Percentiles rank a stretch among this genome's conserved stretches.
Evolutionary conservation across 2,888 invertebrate genomes (phyloP).

Genomic region (Serrognathus titanus): DNA sequence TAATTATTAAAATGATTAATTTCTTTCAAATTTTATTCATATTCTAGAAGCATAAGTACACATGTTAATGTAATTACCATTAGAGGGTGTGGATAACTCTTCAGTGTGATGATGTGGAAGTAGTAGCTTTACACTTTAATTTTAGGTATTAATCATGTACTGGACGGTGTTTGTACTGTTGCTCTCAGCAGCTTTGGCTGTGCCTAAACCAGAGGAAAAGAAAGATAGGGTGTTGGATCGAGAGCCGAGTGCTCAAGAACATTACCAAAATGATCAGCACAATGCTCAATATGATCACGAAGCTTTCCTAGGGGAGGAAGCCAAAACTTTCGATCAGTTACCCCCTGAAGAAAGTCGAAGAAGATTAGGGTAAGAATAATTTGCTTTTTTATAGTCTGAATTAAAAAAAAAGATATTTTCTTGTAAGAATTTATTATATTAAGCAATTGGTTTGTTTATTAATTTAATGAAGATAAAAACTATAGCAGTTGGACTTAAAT

Average conservation of each 20-base stretch:
- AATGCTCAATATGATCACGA: conserved; percentile 95
- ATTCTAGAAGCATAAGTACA: too few species aligned
- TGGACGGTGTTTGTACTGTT: not conserved
- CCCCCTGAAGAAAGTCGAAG: conserved; percentile 93
- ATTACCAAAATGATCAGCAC: conserved; percentile 76
- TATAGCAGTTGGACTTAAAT: too few species aligned
- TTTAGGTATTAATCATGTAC: too few species aligned
- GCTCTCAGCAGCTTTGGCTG: conserved; percentile 43
- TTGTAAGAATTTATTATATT: not conserved
- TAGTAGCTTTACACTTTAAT: too few species aligned
- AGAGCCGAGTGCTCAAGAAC: conserved; percentile 73
- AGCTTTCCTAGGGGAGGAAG: conserved; percentile 91
- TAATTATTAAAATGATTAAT: too few species aligned
- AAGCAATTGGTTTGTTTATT: not conserved
- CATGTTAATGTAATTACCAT: too few species aligned
- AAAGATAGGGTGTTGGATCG: conserved; percentile 62
- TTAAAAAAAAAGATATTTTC: too few species aligned
- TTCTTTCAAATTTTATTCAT: too few species aligned
- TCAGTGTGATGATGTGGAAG: too few species aligned
- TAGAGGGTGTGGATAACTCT: too few species aligned
- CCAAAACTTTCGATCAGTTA: conserved; percentile 90
- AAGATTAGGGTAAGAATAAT: conserved; percentile 67
- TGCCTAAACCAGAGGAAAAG: conserved; percentile 72
- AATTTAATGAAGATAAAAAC: not conserved
- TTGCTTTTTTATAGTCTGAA: not conserved